Conservation (phyloP, 2,888 invertebrate genomes). For the Uloborus plumipes region DNA sequence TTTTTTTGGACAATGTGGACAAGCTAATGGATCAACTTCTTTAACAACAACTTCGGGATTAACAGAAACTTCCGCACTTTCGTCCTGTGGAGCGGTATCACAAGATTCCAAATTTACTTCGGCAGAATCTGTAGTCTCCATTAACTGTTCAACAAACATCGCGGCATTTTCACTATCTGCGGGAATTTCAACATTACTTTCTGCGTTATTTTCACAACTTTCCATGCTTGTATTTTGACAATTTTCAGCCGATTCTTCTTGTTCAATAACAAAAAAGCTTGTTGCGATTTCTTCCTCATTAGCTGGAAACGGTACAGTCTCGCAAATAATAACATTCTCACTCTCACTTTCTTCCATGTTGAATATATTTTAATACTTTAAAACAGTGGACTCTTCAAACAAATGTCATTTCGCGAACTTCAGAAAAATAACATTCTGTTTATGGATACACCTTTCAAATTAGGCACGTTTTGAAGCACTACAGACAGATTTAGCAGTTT, state of each 20-base stretch:
- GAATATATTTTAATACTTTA: not conserved
- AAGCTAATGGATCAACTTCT: conserved; percentile 5
- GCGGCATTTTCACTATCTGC: too few species aligned
- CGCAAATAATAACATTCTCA: conserved; percentile 1
- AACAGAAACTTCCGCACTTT: not conserved
- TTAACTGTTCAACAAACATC: too few species aligned
- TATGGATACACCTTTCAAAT: too few species aligned
- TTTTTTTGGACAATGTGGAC: conserved; percentile 18
- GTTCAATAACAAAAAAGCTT: conserved; percentile 16
- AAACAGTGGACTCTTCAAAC: not conserved
- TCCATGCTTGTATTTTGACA: not conserved
- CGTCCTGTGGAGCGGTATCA: not conserved
- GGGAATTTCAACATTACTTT: not conserved
- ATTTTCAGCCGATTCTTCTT: not conserved
- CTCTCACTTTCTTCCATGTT: conserved; percentile 15
- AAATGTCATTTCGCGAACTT: too few species aligned
- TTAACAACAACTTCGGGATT: not conserved
- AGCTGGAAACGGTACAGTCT: conserved; percentile 1
- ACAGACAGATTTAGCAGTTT: too few species aligned
- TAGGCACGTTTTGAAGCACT: too few species aligned
- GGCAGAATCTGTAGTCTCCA: not conserved
- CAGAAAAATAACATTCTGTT: too few species aligned
- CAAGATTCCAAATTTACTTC: not conserved
- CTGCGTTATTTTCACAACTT: not conserved
- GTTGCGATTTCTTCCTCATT: conserved; percentile 37